Percentiles rank a stretch among this genome's conserved stretches.
These are phyloP conservation scores for Marmota flaviventris DNA, from an alignment of 2,113 vertebrate genomes.

Conservation along the genomic window DNA sequence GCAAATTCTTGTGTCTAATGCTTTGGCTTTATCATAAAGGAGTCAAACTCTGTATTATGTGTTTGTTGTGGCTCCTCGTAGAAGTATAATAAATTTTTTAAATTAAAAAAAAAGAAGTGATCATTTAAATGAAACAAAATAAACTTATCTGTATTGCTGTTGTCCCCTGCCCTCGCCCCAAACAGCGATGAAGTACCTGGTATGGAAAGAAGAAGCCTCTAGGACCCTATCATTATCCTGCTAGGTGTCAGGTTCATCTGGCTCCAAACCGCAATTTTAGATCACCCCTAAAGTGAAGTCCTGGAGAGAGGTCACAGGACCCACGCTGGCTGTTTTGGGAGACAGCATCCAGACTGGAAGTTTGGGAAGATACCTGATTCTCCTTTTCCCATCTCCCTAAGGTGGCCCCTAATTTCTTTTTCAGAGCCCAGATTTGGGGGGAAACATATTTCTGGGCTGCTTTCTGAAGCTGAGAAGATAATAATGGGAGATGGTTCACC, in stretches of 20 bases:
- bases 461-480: background rate
- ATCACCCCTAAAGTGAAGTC: background rate
- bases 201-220: background rate
- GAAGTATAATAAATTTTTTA: background rate
- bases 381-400: background rate
- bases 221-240: background rate
- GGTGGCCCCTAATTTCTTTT: background rate
- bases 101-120: slow-evolving; percentile 3
- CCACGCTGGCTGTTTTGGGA: background rate
- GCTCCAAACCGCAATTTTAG: background rate
- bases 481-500: background rate
- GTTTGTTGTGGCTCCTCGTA: background rate
- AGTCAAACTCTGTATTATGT: background rate
- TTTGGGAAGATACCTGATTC: background rate
- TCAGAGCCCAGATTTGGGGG: background rate
- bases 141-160: background rate
- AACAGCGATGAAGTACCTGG: background rate
- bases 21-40: background rate
- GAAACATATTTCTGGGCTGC: background rate
- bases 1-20: background rate
- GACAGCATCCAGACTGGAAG: background rate
- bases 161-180: background rate
- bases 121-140: slow-evolving; percentile 15
- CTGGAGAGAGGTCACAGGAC: background rate
- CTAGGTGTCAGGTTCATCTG: slow-evolving; percentile 58